These are phyloP conservation scores for Epizoanthus stellaris DNA, from an alignment of 92 coral and sea anemone species.

Conservation along the genomic window DNA sequence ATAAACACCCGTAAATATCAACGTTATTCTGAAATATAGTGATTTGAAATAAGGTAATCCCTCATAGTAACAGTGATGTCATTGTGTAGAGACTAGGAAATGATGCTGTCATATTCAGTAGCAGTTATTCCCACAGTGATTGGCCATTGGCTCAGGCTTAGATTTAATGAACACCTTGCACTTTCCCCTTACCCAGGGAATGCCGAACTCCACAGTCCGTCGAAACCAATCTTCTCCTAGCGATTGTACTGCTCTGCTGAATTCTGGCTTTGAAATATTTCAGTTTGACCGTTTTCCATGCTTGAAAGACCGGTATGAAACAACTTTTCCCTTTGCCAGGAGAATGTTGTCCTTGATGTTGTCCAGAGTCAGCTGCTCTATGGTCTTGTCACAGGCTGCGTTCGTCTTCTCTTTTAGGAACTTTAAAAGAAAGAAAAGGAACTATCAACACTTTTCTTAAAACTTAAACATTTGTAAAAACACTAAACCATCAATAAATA, in stretches of 20 bases:
- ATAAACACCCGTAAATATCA: too few relatives aligned
- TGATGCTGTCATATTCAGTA: too few relatives aligned
- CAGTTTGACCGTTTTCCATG: constrained; percentile 3
- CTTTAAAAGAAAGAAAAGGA: neutral
- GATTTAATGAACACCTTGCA: constrained; percentile 19
- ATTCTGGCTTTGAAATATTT: constrained; percentile 17
- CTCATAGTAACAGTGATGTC: neutral
- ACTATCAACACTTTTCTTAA: too few relatives aligned
- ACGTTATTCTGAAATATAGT: too few relatives aligned
- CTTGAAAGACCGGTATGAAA: neutral
- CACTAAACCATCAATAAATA: too few relatives aligned
- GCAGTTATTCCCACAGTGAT: too few relatives aligned
- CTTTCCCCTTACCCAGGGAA: neutral
- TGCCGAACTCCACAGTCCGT: neutral
- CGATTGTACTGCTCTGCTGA: neutral
- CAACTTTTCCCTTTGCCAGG: constrained; percentile 1
- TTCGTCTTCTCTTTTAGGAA: constrained; percentile 11
- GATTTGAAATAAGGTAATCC: too few relatives aligned
- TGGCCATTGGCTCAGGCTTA: constrained; percentile 9
- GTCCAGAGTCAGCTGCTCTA: constrained; percentile 7
- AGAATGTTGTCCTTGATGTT: neutral
- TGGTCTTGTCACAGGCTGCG: constrained; percentile 33
- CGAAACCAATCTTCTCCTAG: constrained; percentile 13
- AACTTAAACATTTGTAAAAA: too few relatives aligned
- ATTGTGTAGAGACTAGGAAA: too few relatives aligned